Evolutionary conservation across 1,140 invertebrate species (phyloP).

Genomic region (Babylonia areolata): DNA sequence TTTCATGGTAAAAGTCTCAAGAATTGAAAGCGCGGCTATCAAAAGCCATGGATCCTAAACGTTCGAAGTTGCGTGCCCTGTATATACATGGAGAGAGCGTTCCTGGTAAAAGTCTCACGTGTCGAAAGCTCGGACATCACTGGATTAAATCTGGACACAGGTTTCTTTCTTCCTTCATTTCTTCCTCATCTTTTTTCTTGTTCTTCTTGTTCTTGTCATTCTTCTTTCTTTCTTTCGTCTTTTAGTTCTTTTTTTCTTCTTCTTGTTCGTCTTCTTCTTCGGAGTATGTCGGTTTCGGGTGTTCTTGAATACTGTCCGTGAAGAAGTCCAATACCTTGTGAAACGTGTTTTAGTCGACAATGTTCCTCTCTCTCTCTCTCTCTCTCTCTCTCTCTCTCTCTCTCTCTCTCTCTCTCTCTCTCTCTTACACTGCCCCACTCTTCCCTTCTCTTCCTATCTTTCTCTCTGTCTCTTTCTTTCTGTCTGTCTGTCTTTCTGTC

Average conservation of each 20-base stretch:
- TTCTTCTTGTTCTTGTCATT: not conserved
- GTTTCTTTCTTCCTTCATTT: not conserved
- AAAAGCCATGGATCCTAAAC: no score
- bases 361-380: constrained; percentile 16
- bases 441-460: not conserved
- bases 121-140: no score
- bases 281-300: not conserved
- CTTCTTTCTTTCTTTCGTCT: not conserved
- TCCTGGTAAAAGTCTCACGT: no score
- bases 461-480: no score
- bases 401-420: constrained; percentile 24
- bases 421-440: constrained; percentile 18
- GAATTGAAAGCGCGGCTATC: no score
- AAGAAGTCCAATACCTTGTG: not conserved
- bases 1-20: no score
- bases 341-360: no score
- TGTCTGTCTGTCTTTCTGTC: no score
- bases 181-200: not conserved
- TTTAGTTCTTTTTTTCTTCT: not conserved
- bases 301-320: no score
- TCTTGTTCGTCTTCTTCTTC: not conserved
- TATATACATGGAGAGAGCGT: not conserved
- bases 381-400: constrained; percentile 21
- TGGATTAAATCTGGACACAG: no score
- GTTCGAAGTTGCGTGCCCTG: not conserved